phyloP scores from a whole-genome alignment of 2,888 invertebrate species.

The Nycteola revayana region DNA sequence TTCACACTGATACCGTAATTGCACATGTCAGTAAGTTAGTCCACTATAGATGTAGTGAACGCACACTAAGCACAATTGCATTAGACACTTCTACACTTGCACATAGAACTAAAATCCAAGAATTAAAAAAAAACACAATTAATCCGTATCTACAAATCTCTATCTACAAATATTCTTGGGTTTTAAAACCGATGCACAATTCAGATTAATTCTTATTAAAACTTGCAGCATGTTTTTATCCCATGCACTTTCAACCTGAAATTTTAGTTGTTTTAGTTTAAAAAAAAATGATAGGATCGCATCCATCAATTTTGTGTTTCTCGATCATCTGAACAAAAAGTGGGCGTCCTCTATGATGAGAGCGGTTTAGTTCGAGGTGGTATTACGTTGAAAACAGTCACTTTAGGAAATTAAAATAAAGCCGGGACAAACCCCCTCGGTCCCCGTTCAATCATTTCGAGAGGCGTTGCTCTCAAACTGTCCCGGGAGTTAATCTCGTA shows the following conservation, averaged over 20 bases:
- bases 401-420: conserved; percentile 80
- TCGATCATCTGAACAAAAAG: conserved; percentile 44
- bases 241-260: conserved; percentile 34
- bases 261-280: conserved; percentile 11
- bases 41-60: conserved; percentile 69
- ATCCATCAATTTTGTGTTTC: conserved; percentile 35
- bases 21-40: conserved; percentile 68
- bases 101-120: conserved; percentile 62
- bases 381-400: conserved; percentile 75
- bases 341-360: conserved; percentile 49
- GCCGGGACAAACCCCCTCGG: conserved; percentile 67
- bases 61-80: conserved; percentile 63
- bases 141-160: conserved; percentile 17
- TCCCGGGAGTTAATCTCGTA: conserved; percentile 61
- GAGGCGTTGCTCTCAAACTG: conserved; percentile 65
- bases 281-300: conserved; percentile 29
- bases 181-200: conserved; percentile 38
- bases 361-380: conserved; percentile 53
- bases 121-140: conserved; percentile 40
- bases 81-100: conserved; percentile 62
- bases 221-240: conserved; percentile 38
- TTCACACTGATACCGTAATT: conserved; percentile 61
- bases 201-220: conserved; percentile 23
- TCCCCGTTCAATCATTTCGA: conserved; percentile 80
- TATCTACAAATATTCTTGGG: conserved; percentile 39